A percentile compares a stretch with the other conserved stretches of the same genome.
These are phyloP conservation scores for Cottus gobio DNA, from an alignment of 2,113 vertebrate species.

Conservation along the genomic window DNA sequence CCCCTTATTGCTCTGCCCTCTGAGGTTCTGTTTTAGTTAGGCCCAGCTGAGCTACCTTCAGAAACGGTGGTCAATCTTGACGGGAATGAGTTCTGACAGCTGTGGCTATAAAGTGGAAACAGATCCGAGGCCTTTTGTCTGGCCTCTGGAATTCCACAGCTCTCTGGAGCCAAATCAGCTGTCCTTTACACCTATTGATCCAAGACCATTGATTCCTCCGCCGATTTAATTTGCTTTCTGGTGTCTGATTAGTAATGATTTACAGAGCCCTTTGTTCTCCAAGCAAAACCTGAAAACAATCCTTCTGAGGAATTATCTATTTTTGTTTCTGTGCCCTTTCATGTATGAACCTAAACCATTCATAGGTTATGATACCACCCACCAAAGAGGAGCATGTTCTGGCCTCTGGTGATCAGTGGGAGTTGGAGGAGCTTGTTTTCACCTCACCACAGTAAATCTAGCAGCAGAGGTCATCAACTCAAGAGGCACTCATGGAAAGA, in stretches of 20 bases:
- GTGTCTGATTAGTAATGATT: slow-evolving; percentile 81
- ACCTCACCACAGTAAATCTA: slow-evolving; percentile 69
- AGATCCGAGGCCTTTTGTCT: slow-evolving; percentile 64
- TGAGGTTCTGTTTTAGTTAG: slow-evolving; percentile 74
- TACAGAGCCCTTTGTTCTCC: slow-evolving; percentile 67
- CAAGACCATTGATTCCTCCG: slow-evolving; percentile 71
- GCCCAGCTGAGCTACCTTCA: slow-evolving; percentile 64
- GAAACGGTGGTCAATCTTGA: slow-evolving; percentile 67
- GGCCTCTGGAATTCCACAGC: slow-evolving; percentile 73
- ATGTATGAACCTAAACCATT: slow-evolving; percentile 55
- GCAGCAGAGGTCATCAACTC: slow-evolving; percentile 66
- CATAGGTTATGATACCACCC: slow-evolving; percentile 51
- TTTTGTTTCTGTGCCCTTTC: slow-evolving; percentile 49
- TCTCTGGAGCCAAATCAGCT: slow-evolving; percentile 75
- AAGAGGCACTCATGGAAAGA: slow-evolving; percentile 38
- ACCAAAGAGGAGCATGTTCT: slow-evolving; percentile 26
- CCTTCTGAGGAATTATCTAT: slow-evolving; percentile 50
- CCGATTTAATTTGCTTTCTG: slow-evolving; percentile 73
- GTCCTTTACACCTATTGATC: slow-evolving; percentile 79
- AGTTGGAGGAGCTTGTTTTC: slow-evolving; percentile 69
- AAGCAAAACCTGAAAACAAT: slow-evolving; percentile 51
- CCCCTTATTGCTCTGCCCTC: slow-evolving; percentile 59
- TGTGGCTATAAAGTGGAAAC: slow-evolving; percentile 77
- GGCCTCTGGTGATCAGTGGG: slow-evolving; percentile 58
- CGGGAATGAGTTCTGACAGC: slow-evolving; percentile 75